These are phyloP conservation scores for Oostethus manadensis DNA, from an alignment of 2,113 vertebrate species.

Conservation along the genomic window DNA sequence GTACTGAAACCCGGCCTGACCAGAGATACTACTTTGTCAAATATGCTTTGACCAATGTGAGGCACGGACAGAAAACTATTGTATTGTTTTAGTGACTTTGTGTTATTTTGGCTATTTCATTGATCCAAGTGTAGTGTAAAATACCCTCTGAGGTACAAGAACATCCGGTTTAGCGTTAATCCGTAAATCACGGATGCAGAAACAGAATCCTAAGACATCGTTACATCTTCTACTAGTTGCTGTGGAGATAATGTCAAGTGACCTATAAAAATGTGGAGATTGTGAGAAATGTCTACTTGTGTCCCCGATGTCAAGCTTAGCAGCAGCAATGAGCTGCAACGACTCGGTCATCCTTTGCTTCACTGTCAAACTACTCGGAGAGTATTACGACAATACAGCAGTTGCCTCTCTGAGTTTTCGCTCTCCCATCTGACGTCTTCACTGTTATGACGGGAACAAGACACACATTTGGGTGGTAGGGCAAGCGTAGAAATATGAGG, in stretches of 20 bases:
- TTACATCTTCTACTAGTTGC: neutral
- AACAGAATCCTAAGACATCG: neutral
- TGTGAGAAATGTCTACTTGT: constrained; percentile 24
- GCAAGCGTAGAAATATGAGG: constrained; percentile 40
- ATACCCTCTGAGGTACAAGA: neutral
- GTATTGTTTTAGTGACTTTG: neutral
- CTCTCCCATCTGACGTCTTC: constrained; percentile 16
- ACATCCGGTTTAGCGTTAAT: neutral
- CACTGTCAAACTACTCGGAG: constrained; percentile 32
- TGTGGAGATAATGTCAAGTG: constrained; percentile 13
- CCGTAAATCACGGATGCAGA: neutral
- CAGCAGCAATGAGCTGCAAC: constrained; percentile 36
- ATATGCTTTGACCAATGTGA: too few species aligned
- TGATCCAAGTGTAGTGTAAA: neutral
- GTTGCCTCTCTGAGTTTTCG: constrained; percentile 17
- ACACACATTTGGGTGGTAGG: constrained; percentile 45
- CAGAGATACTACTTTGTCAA: too few species aligned
- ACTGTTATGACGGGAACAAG: constrained; percentile 42
- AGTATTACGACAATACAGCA: constrained; percentile 25
- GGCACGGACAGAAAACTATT: too few species aligned
- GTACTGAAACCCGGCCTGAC: too few species aligned
- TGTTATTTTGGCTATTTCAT: neutral
- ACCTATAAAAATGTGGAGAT: constrained; percentile 11
- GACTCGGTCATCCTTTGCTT: constrained; percentile 30
- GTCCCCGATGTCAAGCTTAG: constrained; percentile 19